Base-by-base conservation (phyloP, 1,140 invertebrate genomes). In the Mycetomoellerius zeteki region DNA sequence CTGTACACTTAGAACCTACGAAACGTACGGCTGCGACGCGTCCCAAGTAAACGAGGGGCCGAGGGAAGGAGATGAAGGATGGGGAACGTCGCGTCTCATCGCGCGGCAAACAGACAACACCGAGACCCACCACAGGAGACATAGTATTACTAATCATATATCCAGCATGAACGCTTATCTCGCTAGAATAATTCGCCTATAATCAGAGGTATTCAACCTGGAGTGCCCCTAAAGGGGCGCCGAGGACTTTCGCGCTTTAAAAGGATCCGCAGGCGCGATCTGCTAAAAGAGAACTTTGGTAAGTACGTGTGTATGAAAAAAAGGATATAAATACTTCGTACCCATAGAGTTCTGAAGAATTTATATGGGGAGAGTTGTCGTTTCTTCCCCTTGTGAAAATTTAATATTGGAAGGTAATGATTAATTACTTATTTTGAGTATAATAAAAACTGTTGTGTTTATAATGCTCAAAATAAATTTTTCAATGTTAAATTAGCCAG, bases 1-100 rank as follows among this genome's bases (percentile, higher is more conserved):
- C 91, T 94, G 94, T 94, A 94, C 94, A 94, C 92, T 94, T 94
- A 94, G 64, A 90, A 93, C 67, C 91, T 93, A 93, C 72, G 88
- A 89, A 92, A 93, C 91, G 81, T 88, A 64, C 71, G 84, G 33
- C 64, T 85, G 84, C 80, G 90, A 91, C 86, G 87, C 86, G 54
- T 87, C 82, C 52, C 60, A 73, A 75, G 73, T 88, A 88, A 82
- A 73, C 78, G 33, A 14, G 14, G 47, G 47, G 16, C 10, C 14
- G 5, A 7, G 5, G 2, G 52, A 54, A 6, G 2, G 12, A 1
- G 69, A 56, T 21, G n/a, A 21, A 10, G 24, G 64, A 4, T 5
- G 12, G 30, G 16, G 80, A 52, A 87, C 87, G 50, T 65, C 80
- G 47, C 69, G 62, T 86, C 33, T 85, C 47, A 73, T 71, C 7